Conservation (phyloP, 1,140 invertebrate species). For the Dendrolimus punctatus region DNA sequence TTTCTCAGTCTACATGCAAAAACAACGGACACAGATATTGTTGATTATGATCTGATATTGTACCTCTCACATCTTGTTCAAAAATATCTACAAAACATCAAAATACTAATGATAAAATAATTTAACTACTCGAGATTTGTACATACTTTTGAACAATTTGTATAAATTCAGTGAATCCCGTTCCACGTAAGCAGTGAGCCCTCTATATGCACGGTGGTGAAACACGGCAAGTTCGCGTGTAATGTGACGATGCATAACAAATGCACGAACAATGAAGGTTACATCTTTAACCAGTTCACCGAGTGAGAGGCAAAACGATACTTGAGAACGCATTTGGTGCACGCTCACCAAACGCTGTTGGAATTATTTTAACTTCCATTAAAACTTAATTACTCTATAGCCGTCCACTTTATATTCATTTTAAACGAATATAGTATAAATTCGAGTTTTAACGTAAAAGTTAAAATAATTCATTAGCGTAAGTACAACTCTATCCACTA, state of each 20-base stretch:
- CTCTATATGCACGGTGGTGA: conserved; percentile 61
- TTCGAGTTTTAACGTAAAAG: too few relatives aligned
- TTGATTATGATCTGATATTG: conserved; percentile 29
- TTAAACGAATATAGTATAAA: too few relatives aligned
- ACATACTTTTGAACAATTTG: conserved; percentile 6
- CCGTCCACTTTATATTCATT: too few relatives aligned
- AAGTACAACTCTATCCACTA: too few relatives aligned
- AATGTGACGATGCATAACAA: conserved; percentile 51
- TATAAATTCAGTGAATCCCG: conserved; percentile 34
- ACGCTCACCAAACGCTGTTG: conserved; percentile 9
- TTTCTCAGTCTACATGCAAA: conserved; percentile 59
- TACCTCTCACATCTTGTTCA: conserved; percentile 28
- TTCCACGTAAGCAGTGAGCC: conserved; percentile 66
- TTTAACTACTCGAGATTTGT: too few relatives aligned
- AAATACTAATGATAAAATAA: neutral
- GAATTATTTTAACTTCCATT: too few relatives aligned
- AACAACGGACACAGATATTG: conserved; percentile 35
- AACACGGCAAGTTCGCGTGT: conserved; percentile 34
- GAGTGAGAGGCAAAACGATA: conserved; percentile 56
- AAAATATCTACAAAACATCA: conserved; percentile 30
- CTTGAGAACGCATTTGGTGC: conserved; percentile 31
- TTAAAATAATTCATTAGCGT: too few relatives aligned
- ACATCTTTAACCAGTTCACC: conserved; percentile 45
- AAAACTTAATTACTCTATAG: too few relatives aligned
- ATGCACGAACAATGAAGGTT: conserved; percentile 41